Evolutionary conservation across 2,888 invertebrate species (phyloP).

Genomic region (Mactromeris polynyma): DNA sequence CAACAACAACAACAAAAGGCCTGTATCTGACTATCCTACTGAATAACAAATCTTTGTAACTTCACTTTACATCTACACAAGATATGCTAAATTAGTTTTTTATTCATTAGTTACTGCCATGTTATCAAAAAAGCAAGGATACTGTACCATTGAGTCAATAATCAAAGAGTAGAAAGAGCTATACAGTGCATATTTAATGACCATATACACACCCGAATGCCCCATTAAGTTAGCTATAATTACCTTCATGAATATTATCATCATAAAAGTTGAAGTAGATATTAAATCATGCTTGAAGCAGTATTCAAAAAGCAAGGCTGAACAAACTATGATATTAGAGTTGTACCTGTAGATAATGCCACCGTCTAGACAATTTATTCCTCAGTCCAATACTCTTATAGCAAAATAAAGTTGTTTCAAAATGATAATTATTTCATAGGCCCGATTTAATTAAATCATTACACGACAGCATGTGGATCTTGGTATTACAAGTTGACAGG

Average conservation of each 20-base stretch:
- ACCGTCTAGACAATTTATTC: not conserved
- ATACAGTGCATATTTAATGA: slow-evolving; percentile 35
- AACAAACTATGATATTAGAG: not conserved
- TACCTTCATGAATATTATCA: slow-evolving; percentile 34
- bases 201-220: not conserved
- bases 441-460: not conserved
- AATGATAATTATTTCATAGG: not conserved
- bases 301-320: slow-evolving; percentile 2
- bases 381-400: not conserved
- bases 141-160: not conserved
- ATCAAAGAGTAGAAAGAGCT: not conserved
- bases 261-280: slow-evolving; percentile 25
- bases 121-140: not conserved
- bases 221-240: slow-evolving; percentile 21
- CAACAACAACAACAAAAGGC: not conserved
- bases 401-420: not conserved
- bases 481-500: not conserved
- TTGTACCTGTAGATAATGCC: too few species aligned
- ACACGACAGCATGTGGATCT: not conserved
- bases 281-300: slow-evolving; percentile 15
- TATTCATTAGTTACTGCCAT: slow-evolving; percentile 2
- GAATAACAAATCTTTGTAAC: not conserved
- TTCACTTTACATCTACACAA: not conserved
- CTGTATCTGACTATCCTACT: too few species aligned
- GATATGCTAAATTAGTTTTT: not conserved